Evolutionary conservation across 37 sponge, comb jelly and placozoan species (phyloP).

Genomic region (Amphimedon queenslandica): DNA sequence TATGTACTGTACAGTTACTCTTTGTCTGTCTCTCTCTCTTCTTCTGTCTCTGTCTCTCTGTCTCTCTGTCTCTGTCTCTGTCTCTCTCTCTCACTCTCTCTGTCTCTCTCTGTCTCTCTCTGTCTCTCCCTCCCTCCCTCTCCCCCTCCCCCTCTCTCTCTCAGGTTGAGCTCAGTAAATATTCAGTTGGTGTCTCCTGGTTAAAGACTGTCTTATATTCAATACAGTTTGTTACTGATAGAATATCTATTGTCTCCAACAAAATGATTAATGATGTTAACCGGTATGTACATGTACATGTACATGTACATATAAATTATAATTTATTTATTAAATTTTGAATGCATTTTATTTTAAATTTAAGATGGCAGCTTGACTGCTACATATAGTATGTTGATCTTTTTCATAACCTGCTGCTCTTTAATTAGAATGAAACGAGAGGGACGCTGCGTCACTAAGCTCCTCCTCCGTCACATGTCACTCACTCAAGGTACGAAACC

Average conservation of each 20-base stretch:
- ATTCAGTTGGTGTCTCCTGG: slow-evolving; percentile 62
- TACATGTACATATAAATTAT: no score
- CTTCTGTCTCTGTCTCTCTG: background rate
- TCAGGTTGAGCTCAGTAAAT: slow-evolving; percentile 71
- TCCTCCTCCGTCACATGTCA: slow-evolving; percentile 4
- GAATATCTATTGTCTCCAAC: slow-evolving; percentile 53
- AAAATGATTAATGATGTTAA: slow-evolving; percentile 75
- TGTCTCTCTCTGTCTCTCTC: background rate
- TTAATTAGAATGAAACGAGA: slow-evolving; percentile 35
- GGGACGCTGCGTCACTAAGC: slow-evolving; percentile 18
- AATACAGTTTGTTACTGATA: slow-evolving; percentile 55
- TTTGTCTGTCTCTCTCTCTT: no score
- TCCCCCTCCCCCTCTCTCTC: background rate
- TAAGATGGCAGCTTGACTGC: no score
- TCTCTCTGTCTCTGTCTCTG: background rate
- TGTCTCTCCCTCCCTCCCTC: background rate
- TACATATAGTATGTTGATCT: no score
- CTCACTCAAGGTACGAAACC: background rate
- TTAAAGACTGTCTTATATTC: slow-evolving; percentile 60
- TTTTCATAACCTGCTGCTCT: background rate
- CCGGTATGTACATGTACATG: slow-evolving; percentile 27
- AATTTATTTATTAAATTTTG: no score
- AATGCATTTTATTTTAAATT: no score
- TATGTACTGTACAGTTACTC: no score
- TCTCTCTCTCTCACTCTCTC: background rate